Evolutionary conservation across 2,797 vertebrate genomes (phyloP).

Genomic region (Muscicapa comitata): DNA sequence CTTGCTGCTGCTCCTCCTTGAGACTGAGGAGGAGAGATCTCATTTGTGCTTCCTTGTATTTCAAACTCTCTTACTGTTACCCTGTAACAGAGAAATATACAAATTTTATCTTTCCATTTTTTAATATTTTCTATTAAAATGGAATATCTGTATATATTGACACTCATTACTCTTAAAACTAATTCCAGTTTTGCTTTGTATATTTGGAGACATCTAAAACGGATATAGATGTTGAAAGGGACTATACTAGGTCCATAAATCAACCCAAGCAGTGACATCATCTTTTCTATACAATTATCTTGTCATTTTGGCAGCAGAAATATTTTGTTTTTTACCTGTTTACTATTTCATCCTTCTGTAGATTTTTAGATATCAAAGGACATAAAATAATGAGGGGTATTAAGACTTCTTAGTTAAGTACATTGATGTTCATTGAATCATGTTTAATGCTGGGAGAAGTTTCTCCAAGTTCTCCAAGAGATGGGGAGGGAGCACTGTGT

Average conservation of each 20-base stretch:
- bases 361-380: not conserved
- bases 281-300: not conserved
- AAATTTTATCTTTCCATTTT: not conserved
- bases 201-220: not conserved
- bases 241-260: not conserved
- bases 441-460: slow-evolving; percentile 1
- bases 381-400: not conserved
- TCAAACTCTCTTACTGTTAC: not conserved
- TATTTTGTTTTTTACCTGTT: not conserved
- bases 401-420: not conserved
- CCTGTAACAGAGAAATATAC: not conserved
- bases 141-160: not conserved
- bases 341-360: not conserved
- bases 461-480: not conserved
- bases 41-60: not conserved
- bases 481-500: not conserved
- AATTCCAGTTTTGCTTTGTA: not conserved
- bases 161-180: not conserved
- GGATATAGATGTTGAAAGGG: not conserved
- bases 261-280: not conserved
- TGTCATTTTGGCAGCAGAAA: not conserved
- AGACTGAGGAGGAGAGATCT: not conserved
- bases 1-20: not conserved
- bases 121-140: not conserved
- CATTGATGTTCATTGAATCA: not conserved